Conservation (phyloP, 2,888 invertebrate species). For the Graphium colonna region DNA sequence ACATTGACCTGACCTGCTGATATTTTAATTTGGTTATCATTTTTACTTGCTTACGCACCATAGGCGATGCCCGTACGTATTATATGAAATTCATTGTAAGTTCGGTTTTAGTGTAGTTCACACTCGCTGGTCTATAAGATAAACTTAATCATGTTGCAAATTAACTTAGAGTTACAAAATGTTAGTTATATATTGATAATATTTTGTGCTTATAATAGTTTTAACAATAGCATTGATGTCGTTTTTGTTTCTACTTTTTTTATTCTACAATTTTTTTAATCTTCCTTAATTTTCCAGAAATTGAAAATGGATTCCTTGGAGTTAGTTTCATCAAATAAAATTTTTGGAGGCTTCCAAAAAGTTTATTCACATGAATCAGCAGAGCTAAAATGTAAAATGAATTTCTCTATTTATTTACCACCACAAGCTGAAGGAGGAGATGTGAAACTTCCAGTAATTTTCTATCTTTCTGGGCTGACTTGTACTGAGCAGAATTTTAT, state of each 20-base stretch:
- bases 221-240: no score
- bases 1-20: no score
- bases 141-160: conserved; percentile 4
- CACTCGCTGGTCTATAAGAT: background rate
- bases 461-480: conserved; percentile 94
- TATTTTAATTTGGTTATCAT: background rate
- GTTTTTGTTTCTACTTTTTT: background rate
- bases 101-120: background rate
- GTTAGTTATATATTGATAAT: conserved; percentile 1
- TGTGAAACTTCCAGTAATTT: conserved; percentile 88
- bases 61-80: background rate
- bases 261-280: conserved; percentile 3
- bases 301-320: conserved; percentile 73
- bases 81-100: background rate
- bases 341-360: conserved; percentile 92
- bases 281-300: conserved; percentile 33
- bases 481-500: conserved; percentile 98
- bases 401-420: conserved; percentile 94
- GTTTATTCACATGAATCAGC: conserved; percentile 90
- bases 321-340: conserved; percentile 84
- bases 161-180: conserved; percentile 15
- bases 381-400: conserved; percentile 93
- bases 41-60: background rate
- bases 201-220: background rate
- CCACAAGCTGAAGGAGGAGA: conserved; percentile 84